phyloP scores from a whole-genome alignment of 2,113 vertebrate species.

The Petroica traversi region DNA sequence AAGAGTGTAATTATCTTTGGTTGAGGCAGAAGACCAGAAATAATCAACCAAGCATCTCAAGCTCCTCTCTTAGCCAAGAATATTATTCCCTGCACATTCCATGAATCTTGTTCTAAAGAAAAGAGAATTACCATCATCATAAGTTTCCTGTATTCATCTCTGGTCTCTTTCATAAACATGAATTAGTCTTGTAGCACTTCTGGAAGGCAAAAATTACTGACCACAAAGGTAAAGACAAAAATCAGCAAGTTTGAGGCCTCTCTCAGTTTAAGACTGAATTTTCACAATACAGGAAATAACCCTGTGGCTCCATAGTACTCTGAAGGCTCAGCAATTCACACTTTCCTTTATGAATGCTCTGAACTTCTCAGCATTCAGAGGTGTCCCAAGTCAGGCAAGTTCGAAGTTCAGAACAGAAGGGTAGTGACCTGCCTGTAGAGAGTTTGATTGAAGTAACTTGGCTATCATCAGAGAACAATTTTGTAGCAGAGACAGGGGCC shows the following conservation, averaged over 20 bases:
- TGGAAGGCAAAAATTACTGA: background rate
- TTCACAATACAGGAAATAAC: background rate
- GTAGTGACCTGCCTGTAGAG: background rate
- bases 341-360: background rate
- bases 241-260: background rate
- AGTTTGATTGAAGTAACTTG: background rate
- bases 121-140: background rate
- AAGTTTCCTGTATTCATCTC: background rate
- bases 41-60: background rate
- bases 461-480: background rate
- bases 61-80: background rate
- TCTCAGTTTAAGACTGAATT: background rate
- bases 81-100: background rate
- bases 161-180: background rate
- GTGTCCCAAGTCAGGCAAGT: background rate
- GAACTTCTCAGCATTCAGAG: background rate
- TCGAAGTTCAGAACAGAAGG: background rate
- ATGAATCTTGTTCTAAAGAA: background rate
- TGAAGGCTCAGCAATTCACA: background rate
- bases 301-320: rapidly evolving
- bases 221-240: background rate
- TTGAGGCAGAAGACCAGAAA: background rate
- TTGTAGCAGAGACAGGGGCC: background rate
- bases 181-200: background rate
- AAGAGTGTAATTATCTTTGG: background rate